phyloP scores from a whole-genome alignment of 2,797 vertebrate species.

The Pogonophryne albipinna region DNA sequence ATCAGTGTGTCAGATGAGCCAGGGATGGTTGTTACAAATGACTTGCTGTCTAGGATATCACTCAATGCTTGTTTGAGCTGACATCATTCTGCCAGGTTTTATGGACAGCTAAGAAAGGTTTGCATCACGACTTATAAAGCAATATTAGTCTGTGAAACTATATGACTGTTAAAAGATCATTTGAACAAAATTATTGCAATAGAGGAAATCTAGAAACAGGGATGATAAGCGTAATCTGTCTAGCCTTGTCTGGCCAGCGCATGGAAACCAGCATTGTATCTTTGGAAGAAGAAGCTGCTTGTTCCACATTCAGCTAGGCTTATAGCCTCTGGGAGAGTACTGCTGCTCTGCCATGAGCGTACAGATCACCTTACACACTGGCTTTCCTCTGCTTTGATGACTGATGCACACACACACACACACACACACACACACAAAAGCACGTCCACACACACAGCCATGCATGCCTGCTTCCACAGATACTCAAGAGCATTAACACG shows the following conservation, averaged over 20 bases:
- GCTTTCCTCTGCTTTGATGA: conserved; percentile 79
- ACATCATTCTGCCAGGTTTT: conserved; percentile 34
- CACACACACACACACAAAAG: too few relatives aligned
- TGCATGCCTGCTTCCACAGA: conserved; percentile 40
- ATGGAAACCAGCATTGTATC: conserved; percentile 46
- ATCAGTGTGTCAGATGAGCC: conserved; percentile 66
- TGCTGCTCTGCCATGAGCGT: conserved; percentile 75
- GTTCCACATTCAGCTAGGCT: conserved; percentile 82
- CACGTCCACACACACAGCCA: conserved; percentile 30
- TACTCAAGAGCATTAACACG: conserved; percentile 44
- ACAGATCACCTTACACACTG: conserved; percentile 79
- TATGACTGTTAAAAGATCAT: conserved; percentile 38
- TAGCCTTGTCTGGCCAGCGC: conserved; percentile 32
- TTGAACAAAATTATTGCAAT: conserved; percentile 25
- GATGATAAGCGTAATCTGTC: conserved; percentile 57
- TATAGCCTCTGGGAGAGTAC: conserved; percentile 81
- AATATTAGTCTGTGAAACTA: conserved; percentile 40
- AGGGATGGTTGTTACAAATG: conserved; percentile 63
- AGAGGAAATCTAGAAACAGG: conserved; percentile 56
- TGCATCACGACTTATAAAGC: conserved; percentile 36
- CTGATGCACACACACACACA: conserved; percentile 43
- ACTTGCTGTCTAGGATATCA: conserved; percentile 64
- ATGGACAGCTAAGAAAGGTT: conserved; percentile 37
- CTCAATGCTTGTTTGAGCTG: conserved; percentile 43
- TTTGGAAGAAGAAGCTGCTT: conserved; percentile 67